phyloP scores from a whole-genome alignment of 2,888 invertebrate species.

The Mythimna lalbum region DNA sequence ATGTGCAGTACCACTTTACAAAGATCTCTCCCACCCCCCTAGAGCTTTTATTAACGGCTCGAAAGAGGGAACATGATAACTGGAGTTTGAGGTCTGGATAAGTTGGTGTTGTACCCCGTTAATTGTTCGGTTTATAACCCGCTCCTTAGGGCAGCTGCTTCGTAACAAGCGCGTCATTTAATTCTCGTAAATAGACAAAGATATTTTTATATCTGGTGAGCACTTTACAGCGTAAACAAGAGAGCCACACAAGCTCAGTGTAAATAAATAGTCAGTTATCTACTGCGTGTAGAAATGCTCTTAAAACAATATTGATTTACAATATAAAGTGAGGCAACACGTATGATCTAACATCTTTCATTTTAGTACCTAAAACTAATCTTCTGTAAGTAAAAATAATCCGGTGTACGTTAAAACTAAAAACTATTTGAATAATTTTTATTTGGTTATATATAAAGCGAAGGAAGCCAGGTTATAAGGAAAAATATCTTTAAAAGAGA shows the following conservation, averaged over 20 bases:
- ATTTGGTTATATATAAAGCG: no score
- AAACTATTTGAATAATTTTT: no score
- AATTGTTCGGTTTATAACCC: conserved; percentile 89
- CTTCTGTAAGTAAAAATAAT: no score
- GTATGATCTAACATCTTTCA: conserved; percentile 3
- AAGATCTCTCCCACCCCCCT: conserved; percentile 69
- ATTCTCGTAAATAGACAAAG: conserved; percentile 89
- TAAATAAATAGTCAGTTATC: conserved; percentile 84
- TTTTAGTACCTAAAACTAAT: neutral
- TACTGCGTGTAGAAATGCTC: conserved; percentile 67
- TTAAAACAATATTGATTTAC: conserved; percentile 53
- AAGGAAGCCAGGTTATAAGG: no score
- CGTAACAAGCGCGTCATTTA: conserved; percentile 87
- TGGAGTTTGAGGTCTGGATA: conserved; percentile 73
- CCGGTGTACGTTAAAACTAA: no score
- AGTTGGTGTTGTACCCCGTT: conserved; percentile 78
- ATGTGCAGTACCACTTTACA: conserved; percentile 72
- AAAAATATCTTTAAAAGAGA: no score
- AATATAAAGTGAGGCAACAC: conserved; percentile 32
- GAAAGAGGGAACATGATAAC: conserved; percentile 60
- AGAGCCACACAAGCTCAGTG: conserved; percentile 82
- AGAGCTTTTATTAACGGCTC: conserved; percentile 57
- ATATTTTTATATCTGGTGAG: conserved; percentile 89
- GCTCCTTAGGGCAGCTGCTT: conserved; percentile 88
- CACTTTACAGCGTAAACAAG: conserved; percentile 85